Conservation (phyloP, 2,113 vertebrate genomes). For the Mus spicilegus region DNA sequence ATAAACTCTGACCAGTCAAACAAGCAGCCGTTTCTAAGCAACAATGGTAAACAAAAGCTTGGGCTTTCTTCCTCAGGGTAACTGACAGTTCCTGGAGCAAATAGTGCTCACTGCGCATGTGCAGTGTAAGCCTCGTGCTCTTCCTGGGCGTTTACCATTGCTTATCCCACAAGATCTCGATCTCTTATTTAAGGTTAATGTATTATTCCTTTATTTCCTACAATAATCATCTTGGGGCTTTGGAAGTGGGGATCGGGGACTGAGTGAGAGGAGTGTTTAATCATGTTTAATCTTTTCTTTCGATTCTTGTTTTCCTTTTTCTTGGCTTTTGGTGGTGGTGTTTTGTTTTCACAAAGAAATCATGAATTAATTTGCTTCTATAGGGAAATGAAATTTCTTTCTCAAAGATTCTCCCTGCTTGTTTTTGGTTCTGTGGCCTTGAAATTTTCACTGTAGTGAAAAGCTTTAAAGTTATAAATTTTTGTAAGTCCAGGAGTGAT, state of each 20-base stretch:
- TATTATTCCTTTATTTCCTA: not conserved
- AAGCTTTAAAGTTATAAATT: not conserved
- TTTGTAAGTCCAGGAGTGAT: not conserved
- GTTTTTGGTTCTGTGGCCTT: not conserved
- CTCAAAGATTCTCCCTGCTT: not conserved
- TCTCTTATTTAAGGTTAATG: not conserved
- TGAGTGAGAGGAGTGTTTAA: not conserved
- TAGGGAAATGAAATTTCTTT: not conserved
- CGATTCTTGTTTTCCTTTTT: not conserved
- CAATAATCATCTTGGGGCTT: not conserved
- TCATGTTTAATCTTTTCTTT: not conserved
- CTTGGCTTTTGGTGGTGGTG: not conserved
- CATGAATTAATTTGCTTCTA: not conserved
- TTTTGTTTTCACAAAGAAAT: not conserved
- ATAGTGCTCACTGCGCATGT: not conserved
- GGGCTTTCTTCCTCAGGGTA: no score
- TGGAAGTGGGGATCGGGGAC: not conserved
- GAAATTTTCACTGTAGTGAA: not conserved
- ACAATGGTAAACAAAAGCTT: not conserved
- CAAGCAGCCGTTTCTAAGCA: not conserved
- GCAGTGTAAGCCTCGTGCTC: rapidly evolving
- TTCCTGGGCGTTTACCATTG: no score
- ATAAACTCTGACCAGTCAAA: not conserved
- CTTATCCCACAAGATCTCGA: not conserved
- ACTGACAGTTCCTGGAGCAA: not conserved